Evolutionary conservation across 1,140 invertebrate species (phyloP), one percentile per base, ranked within the genome.

Genomic region (Trichonephila inaurata): DNA sequence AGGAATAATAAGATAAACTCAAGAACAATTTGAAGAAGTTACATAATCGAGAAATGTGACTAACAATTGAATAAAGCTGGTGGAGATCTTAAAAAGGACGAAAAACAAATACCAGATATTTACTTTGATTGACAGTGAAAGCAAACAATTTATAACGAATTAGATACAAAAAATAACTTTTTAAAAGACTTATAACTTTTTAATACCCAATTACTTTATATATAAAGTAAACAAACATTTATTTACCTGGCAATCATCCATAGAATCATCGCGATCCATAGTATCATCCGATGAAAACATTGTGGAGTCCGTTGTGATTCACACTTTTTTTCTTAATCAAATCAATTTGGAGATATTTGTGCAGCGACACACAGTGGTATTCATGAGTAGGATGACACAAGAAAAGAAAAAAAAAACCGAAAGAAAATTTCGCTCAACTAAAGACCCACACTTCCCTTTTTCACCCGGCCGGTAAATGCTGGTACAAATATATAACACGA

Each of bases 281-380:
- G 83, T 72, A 92, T 92, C 91, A 40, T 92, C 91, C n/a, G 91
- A 87, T 40, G 91, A 92, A 87, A 92, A 92, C 91, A 92, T 92
- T 10, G 61, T 61, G 33, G 83, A 77, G 58, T 64, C 19, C 12
- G 88, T 64, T 19, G 0, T 28, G 4, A 72, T 44, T 92, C 83
- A 87, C 91, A 92, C 85, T 87, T 87, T 77, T 28, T 92, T 16
- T 40, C 28, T 18, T 24, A 86, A 92, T 86, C 28, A 89, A 89
- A 89, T 93, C 86, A 82, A 89, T 40, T 28, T 93, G 33, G 40
- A 93, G 2, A 89, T 24, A 24, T 14, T 69, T 2, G 85, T 83
- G 89, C 77, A 93, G 44, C 86, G 89, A 66, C 58, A 72, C 86
- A 60, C 83, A 16, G 10, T 61, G 44, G 18, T 87, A 86, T n/a